Base-by-base conservation (phyloP, 2,113 vertebrate genomes). In the Larimichthys polyactis region DNA sequence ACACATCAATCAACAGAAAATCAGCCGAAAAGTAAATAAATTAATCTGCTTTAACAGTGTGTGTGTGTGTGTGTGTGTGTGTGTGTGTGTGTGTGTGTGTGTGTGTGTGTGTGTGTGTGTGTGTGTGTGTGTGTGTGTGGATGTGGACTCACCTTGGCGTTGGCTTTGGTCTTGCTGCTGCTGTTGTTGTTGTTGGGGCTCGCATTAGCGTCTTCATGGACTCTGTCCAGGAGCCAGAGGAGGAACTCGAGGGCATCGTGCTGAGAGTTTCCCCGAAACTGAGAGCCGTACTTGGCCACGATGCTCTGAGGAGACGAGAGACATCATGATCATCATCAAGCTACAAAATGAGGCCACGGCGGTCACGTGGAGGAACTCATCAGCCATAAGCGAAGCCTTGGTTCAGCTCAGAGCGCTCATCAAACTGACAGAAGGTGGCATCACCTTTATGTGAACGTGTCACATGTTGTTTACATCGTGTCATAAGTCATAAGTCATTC, bases 171-270 rank as follows among this genome's bases (percentile, higher is more conserved):
- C 75, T 93, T 95, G 29, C 29, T 78, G 75, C 90, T 80, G 82
- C 27, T 88, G 51, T 40, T 94, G 90, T 88, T 93, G 60, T 87
- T 94, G 57, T 90, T 89, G 0, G 85, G 83, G 58, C 94, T 93
- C 0, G 92, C 78, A 4, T 95, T 96, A 91, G 96, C 94, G 77
- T 99, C 98, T 90, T 99, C 97, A 0, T 99, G 96, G 86, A 99
- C 95, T 27, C 95, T 91, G 76, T 99, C 97, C 93, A 99, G 91
- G 71, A 99, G 90, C 98, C 98, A 99, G 68, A 99, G 96, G 71
- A 99, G 96, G 90, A 99, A 99, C 92, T 99, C 98, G 27, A 99
- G 95, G 74, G 98, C 97, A 0, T 99, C 98, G 0, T 99, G 98
- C 83, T 99, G 98, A 3, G 97, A 95, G 16, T 97, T 98, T 54